Evolutionary conservation across 2,113 vertebrate species (phyloP).

Genomic region (Thymallus thymallus): DNA sequence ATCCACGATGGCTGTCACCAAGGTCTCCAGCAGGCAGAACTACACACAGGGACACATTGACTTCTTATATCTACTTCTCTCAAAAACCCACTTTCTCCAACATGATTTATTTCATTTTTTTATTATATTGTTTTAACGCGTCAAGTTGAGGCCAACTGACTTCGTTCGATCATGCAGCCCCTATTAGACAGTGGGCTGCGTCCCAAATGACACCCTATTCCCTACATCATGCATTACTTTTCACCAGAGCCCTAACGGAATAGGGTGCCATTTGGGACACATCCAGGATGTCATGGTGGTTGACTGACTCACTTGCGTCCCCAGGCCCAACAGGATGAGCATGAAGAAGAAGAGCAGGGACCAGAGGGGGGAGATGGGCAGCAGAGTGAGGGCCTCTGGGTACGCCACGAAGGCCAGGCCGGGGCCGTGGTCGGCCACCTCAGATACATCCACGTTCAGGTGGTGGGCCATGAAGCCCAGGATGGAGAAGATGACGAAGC

Average conservation of each 20-base stretch:
- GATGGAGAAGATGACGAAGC: slow-evolving; percentile 99
- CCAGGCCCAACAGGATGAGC: slow-evolving; percentile 97
- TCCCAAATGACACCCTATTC: too few relatives aligned
- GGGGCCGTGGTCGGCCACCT: slow-evolving; percentile 94
- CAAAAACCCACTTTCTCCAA: neutral
- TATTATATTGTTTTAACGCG: too few relatives aligned
- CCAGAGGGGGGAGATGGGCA: slow-evolving; percentile 94
- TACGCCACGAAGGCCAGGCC: slow-evolving; percentile 96
- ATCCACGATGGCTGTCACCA: slow-evolving; percentile 94
- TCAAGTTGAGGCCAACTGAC: too few relatives aligned
- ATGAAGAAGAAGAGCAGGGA: slow-evolving; percentile 99
- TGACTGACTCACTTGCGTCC: slow-evolving; percentile 84
- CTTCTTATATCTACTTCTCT: neutral
- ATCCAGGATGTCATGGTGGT: neutral
- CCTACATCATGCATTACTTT: too few relatives aligned
- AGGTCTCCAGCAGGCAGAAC: slow-evolving; percentile 95
- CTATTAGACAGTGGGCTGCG: too few relatives aligned
- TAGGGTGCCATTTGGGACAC: too few relatives aligned
- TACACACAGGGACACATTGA: slow-evolving; percentile 37
- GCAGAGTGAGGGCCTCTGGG: slow-evolving; percentile 92
- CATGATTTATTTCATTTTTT: too few relatives aligned
- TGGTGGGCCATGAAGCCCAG: slow-evolving; percentile 97
- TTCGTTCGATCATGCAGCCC: too few relatives aligned
- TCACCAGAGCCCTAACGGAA: too few relatives aligned
- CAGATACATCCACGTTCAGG: slow-evolving; percentile 89